Conservation (phyloP, 1,140 invertebrate genomes). For the Rhyzopertha dominica region DNA sequence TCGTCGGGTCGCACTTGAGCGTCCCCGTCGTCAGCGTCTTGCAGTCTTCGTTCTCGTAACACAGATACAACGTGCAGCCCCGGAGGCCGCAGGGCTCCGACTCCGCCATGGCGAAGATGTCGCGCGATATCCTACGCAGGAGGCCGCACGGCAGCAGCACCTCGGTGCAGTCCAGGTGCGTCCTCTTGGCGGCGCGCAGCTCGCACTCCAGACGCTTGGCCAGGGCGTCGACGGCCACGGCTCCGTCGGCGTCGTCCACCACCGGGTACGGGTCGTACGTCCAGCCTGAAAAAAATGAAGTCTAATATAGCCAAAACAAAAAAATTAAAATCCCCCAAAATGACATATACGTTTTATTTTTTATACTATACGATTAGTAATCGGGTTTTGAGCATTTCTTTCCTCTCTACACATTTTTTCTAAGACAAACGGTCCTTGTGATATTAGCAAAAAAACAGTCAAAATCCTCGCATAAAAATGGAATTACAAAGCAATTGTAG, state of each 20-base stretch:
- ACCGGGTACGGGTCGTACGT: slow-evolving; percentile 22
- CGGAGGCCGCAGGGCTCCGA: slow-evolving; percentile 78
- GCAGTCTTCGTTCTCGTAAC: slow-evolving; percentile 64
- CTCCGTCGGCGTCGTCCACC: slow-evolving; percentile 24
- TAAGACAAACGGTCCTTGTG: no score
- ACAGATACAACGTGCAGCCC: slow-evolving; percentile 70
- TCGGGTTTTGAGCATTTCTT: no score
- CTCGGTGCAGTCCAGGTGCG: slow-evolving; percentile 71
- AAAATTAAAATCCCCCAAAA: no score
- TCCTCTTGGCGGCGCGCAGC: slow-evolving; percentile 69
- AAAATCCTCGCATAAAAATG: no score
- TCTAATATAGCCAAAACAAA: no score
- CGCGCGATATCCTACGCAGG: slow-evolving; percentile 65
- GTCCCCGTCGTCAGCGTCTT: slow-evolving; percentile 55
- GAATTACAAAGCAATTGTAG: no score
- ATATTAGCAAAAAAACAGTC: no score
- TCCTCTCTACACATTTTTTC: no score
- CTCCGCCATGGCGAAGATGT: slow-evolving; percentile 73
- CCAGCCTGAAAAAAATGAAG: no score
- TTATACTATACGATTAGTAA: no score
- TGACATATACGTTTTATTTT: no score
- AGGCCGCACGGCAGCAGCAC: slow-evolving; percentile 75
- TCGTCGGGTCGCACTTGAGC: slow-evolving; percentile 74
- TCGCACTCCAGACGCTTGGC: slow-evolving; percentile 68
- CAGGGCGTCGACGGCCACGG: slow-evolving; percentile 50